Percentiles rank a stretch among this genome's conserved stretches.
Conservation (phyloP, 2,113 vertebrate genomes). For the Scalopus aquaticus region DNA sequence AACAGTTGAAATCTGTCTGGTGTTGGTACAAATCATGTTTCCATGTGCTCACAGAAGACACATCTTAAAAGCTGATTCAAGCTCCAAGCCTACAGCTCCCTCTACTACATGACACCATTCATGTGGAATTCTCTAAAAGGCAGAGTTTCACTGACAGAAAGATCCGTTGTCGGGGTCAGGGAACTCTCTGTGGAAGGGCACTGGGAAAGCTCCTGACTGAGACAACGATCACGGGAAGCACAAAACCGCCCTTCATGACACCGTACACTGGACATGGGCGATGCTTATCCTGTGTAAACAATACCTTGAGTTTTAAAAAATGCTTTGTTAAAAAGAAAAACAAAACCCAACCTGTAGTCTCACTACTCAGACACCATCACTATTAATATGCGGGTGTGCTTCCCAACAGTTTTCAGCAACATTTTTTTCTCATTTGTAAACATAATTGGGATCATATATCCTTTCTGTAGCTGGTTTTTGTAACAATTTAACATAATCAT, state of each 20-base stretch:
- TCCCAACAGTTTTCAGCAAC: background rate
- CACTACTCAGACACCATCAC: background rate
- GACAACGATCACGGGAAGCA: background rate
- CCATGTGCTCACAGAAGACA: conserved; percentile 40
- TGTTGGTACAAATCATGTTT: conserved; percentile 32
- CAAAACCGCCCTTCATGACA: background rate
- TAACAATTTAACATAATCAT: background rate
- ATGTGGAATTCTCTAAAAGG: conserved; percentile 5
- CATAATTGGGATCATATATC: background rate
- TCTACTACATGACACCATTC: background rate
- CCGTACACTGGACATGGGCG: background rate
- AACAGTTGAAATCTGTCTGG: background rate
- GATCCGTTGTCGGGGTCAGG: background rate
- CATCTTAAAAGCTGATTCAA: background rate
- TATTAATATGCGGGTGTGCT: background rate
- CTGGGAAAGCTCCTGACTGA: background rate
- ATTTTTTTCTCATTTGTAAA: conserved; percentile 22
- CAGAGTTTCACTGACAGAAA: conserved; percentile 22
- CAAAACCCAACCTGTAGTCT: background rate
- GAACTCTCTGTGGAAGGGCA: background rate
- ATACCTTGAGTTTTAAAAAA: background rate
- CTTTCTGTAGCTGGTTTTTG: background rate
- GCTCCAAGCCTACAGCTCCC: background rate
- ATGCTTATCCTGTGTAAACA: background rate
- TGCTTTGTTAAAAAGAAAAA: conserved; percentile 12